These are phyloP conservation scores for Heptranchias perlo DNA, from an alignment of 2,113 vertebrate species.

Conservation along the genomic window DNA sequence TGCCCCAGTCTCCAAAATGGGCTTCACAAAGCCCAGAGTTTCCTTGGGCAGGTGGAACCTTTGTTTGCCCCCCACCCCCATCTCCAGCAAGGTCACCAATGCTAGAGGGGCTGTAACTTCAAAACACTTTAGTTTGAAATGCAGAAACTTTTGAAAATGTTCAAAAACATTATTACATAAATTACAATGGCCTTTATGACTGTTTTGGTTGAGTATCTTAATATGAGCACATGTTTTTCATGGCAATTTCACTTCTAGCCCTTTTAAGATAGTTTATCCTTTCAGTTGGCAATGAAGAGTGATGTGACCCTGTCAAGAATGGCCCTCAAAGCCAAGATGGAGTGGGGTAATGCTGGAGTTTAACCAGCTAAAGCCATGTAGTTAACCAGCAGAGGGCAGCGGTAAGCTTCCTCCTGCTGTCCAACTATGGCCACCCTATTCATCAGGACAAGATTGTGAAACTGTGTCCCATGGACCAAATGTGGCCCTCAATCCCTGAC, in stretches of 20 bases:
- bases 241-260: neutral
- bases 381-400: slow-evolving; percentile 24
- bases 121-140: too few species aligned
- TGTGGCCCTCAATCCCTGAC: neutral
- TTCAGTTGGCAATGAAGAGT: neutral
- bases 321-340: neutral
- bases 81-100: neutral
- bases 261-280: neutral
- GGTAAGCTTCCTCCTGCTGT: slow-evolving; percentile 16
- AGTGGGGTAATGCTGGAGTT: neutral
- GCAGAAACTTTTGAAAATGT: neutral
- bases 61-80: neutral
- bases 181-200: neutral
- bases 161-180: neutral
- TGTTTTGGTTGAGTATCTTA: neutral
- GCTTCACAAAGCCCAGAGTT: neutral
- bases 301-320: neutral
- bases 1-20: neutral
- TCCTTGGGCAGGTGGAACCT: neutral
- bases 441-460: neutral
- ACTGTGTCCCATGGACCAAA: neutral
- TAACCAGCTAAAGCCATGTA: neutral
- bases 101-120: too few species aligned
- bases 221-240: neutral
- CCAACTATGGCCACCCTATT: neutral